Base-by-base conservation (phyloP, 37 sponge, comb jelly and placozoan genomes). In the Eunapius fragilis region DNA sequence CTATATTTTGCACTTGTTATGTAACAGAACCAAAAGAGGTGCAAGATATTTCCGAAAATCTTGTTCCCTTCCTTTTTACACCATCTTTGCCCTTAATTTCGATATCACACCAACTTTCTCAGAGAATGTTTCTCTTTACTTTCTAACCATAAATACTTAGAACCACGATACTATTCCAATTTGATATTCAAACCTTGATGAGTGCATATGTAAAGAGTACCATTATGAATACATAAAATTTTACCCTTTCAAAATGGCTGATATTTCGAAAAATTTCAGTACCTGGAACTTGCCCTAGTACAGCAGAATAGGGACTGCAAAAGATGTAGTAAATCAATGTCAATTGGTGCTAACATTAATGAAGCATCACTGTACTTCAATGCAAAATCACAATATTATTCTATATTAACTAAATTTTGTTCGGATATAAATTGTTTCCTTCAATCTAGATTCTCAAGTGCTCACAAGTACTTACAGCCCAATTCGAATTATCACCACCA, bases 401-500 rank as follows among this genome's bases (percentile, higher is more conserved):
- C 6, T 19, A 19, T 19, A 58, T 19, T 17, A 11, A 12, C 6
- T 19, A 58, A 58, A 58, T 4, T 2, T 17, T 58, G 14, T 4
- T 17, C 14, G 14, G 14, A 17, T 58, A 58, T 11, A 17, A 58
- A 19, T 17, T 13, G 14, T 58, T 58, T 10, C 17, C 14, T 19
- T 19, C 17, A 13, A 19, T 19, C 58, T 9, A 41, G 41, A 6
- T 58, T 10, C 2, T 58, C 58, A 58, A 58, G 22, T 58, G 58
- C 22, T 10, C 14, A 58, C 58, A 58, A 19, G 58, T 19, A 84
- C 92, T 88, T 75, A 92, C 92, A 92, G 86, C 7, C 85, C 71
- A 36, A 82, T 85, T 30, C 87, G 41, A 1, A 91, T 25, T 45
- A 94, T 69, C 28, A 94, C 72, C 24, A 88, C 71, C 27, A 91